Base-by-base conservation (phyloP, 2,888 invertebrate species). In the Argyra leucocephala region DNA sequence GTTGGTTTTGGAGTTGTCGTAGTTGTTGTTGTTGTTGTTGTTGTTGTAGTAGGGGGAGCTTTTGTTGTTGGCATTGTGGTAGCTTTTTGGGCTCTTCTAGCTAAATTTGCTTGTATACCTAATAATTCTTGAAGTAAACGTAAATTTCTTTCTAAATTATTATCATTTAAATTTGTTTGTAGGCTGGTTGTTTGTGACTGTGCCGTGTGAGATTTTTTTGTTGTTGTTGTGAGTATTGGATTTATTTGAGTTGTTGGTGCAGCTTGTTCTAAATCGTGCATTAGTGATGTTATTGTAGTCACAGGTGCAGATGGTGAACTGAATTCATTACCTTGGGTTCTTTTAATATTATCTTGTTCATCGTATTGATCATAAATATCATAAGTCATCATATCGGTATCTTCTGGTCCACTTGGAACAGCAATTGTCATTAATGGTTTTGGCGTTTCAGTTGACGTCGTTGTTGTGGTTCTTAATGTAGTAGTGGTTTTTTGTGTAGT, bases 51-150 rank as follows among this genome's bases (percentile, higher is more conserved):
- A 6, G 68, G 64, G 22, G 65, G 62, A 15, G 71, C 68, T 62
- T 67, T 69, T n/a, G 64, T 65, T n/a, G 61, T 12, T n/a, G 57
- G 22, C 1, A 66, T n/a, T 1, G 37, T 58, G 23, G 66, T 64
- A 12, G 65, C 62, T 21, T 66, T 64, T 12, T 67, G 62, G 6
- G 65, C 36, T 23, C 36, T 15, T 7, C 59, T 59, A 26, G 63
- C 63, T 23, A 68, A 37, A 36, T 58, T 69, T n/a, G 62, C 61
- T 60, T 69, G 68, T n/a, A 67, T 57, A 5, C 66, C 59, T 18
- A 69, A 57, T 31, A 69, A 62, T 66, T 68, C 64, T 66, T 69
- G 69, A 59, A 69, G 66, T 48, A 69, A 65, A 66, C 67, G 66
- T 60, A 68, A 62, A 64, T 69, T 68, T 60, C 65, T 60, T 62